These are phyloP conservation scores for Schizopygopsis malacanthus DNA, from an alignment of 2,797 vertebrate species.

Conservation along the genomic window DNA sequence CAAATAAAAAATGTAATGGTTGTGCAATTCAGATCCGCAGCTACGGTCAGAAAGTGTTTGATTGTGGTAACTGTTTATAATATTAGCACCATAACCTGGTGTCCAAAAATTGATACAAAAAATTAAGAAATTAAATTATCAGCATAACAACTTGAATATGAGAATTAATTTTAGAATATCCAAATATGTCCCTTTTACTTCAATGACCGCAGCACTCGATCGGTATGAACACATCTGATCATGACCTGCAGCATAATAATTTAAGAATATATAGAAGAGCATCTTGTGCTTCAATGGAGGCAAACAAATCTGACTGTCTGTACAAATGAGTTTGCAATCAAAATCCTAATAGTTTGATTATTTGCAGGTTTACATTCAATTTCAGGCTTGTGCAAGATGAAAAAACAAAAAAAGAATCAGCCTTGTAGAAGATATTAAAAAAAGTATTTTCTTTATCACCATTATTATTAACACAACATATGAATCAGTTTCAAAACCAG, in stretches of 20 bases:
- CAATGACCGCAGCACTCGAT: background rate
- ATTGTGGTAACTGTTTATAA: background rate
- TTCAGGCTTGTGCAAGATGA: no score
- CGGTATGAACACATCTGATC: background rate
- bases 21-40: background rate
- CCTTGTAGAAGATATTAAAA: no score
- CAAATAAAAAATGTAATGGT: background rate
- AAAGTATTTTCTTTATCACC: background rate
- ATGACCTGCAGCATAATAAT: background rate
- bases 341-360: no score
- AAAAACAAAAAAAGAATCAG: no score
- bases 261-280: background rate
- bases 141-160: no score
- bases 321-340: background rate
- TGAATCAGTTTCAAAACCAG: background rate
- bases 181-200: no score
- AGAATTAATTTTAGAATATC: no score
- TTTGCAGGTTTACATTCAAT: background rate
- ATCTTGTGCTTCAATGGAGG: background rate
- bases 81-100: background rate
- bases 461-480: background rate
- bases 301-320: background rate
- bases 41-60: background rate
- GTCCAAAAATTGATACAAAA: no score
- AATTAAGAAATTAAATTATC: no score